Conservation (phyloP, 2,888 invertebrate genomes). For the Melolontha melolontha region DNA sequence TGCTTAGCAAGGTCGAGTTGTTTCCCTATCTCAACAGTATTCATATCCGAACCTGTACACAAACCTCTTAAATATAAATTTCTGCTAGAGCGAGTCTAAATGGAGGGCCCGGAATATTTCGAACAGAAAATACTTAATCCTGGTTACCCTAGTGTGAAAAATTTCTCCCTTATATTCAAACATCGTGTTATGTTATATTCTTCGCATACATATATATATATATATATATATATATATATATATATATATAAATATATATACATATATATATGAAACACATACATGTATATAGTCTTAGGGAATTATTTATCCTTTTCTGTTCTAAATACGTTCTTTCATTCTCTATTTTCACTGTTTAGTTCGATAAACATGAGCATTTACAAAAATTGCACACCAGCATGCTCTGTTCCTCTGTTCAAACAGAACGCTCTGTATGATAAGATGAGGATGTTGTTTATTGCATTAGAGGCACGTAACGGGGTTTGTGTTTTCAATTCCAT, state of each 20-base stretch:
- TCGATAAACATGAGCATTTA: too few species aligned
- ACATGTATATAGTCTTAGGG: conserved; percentile 5
- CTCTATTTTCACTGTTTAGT: too few species aligned
- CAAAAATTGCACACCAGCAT: too few species aligned
- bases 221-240: conserved; percentile 1
- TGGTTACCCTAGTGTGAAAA: conserved; percentile 44
- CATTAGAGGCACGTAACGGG: conserved; percentile 55
- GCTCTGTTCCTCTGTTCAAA: conserved; percentile 51
- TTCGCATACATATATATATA: background rate
- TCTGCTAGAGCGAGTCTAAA: conserved; percentile 39
- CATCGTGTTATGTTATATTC: conserved; percentile 11
- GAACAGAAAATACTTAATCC: conserved; percentile 45
- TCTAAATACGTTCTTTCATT: too few species aligned
- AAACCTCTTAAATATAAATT: conserved; percentile 43
- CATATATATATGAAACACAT: too few species aligned
- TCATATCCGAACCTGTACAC: conserved; percentile 35
- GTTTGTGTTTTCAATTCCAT: conserved; percentile 57
- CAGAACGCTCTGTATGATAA: conserved; percentile 55
- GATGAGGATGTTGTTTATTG: conserved; percentile 53
- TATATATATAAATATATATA: too few species aligned
- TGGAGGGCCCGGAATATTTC: conserved; percentile 30
- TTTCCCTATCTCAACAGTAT: conserved; percentile 17
- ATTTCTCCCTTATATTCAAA: conserved; percentile 39
- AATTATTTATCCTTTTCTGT: conserved; percentile 19
- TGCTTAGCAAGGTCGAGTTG: conserved; percentile 5